Base-by-base conservation (phyloP, 2,113 vertebrate genomes). In the Alosa alosa region DNA sequence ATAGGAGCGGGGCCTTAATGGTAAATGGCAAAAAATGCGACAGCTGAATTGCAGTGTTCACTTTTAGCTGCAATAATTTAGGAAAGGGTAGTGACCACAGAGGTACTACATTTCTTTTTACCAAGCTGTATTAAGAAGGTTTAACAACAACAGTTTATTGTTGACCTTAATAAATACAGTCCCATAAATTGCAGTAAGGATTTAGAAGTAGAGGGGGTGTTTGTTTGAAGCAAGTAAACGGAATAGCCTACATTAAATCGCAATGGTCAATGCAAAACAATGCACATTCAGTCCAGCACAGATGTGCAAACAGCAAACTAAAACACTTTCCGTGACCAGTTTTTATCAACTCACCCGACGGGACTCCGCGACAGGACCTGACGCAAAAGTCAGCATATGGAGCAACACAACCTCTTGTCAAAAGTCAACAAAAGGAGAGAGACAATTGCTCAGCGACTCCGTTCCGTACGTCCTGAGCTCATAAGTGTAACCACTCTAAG, bases 281-380 rank as follows among this genome's bases (percentile, higher is more conserved):
- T 68, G n/a, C 72, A 41, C 31, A 78, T 17, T 17, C 25, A 72
- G 72, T 36, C 72, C 72, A 36, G 2, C 13, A 78, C 72, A 39
- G 9, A 78, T 36, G 31, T 41, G 31, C 72, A 82, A 46, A 55
- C 81, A 87, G 72, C 60, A 31, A 49, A 81, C 7, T 57, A 81
- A 84, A 78, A 31, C 20, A 57, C 55, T 78, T 78, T 36, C 25
- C 15, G 36, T 39, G 25, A 78, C 25, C 72, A 78, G 31, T n/a
- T 8, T 82, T 49, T 20, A 72, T 36, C 15, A 89, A 92, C 94
- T 95, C 87, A 95, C 95, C 93, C 92, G 92, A 50, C 89, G 83
- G 84, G 87, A 84, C 84, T 91, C 89, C 45, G 87, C 87, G 75
- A 22, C 82, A 41, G 57, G 88, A 39, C 50, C 83, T 57, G 88